Base-by-base conservation (phyloP, 2,888 invertebrate species). In the Harmothoe impar region DNA sequence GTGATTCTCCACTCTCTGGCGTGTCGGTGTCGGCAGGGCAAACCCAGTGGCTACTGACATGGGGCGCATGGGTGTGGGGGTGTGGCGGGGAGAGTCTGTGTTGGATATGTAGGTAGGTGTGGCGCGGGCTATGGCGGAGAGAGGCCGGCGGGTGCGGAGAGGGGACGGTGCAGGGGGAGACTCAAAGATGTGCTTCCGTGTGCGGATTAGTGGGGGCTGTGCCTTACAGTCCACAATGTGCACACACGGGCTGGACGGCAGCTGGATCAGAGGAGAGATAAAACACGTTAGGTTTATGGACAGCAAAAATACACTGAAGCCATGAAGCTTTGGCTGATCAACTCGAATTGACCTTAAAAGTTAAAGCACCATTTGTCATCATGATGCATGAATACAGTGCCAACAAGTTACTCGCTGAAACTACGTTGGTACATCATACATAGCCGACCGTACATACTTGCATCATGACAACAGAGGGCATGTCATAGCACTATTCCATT, bases 221-320 rank as follows among this genome's bases (percentile, higher is more conserved):
- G 81, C 17, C 62, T 90, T 85, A 35, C 85, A 31, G 51, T 90
- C 90, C 31, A 90, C 90, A 25, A 90, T 90, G 90, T 90, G 90
- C 29, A 90, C 90, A 51, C 52, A 25, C 15, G 90, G 86, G 20
- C 72, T 86, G 62, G 90, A 86, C 10, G 86, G 86, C 0, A 86
- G 72, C 85, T 85, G 72, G 20, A 31, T 43, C 43, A 43, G 10
- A 43, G 43, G 3, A 43, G 43, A 43, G 43, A n/a, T n/a, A n/a
- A n/a, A 7, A 43, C 43, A 43, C 5, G 10, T 43, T 43, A 43
- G 10, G 43, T 43, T 43, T 43, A 43, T n/a, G n/a, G n/a, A n/a
- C n/a, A n/a, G n/a, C n/a, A n/a, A n/a, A n/a, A n/a, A n/a, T n/a
- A n/a, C n/a, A n/a, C n/a, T n/a, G n/a, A n/a, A n/a, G n/a, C n/a